Evolutionary conservation across 2,888 invertebrate species (phyloP).

Genomic region (Sturmia bella): DNA sequence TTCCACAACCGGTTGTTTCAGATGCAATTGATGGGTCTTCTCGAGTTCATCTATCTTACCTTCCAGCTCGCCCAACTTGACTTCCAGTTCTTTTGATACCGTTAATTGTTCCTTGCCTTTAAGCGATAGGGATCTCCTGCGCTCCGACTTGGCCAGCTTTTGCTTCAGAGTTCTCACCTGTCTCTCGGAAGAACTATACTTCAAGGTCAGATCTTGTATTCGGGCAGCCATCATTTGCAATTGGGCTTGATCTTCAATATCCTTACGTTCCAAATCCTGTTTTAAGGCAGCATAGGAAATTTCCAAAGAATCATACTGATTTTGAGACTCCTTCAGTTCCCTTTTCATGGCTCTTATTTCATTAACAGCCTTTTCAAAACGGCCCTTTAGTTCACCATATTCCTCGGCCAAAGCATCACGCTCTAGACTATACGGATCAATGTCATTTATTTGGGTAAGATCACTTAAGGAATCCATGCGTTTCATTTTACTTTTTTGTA

Average conservation of each 20-base stretch:
- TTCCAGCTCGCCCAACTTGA: conserved; percentile 91
- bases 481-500: conserved; percentile 81
- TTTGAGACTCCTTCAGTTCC: conserved; percentile 90
- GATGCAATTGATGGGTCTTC: conserved; percentile 73
- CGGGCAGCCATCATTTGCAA: conserved; percentile 90
- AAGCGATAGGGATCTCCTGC: conserved; percentile 90
- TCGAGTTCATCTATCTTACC: conserved; percentile 88
- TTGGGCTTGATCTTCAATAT: conserved; percentile 86
- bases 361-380: conserved; percentile 91
- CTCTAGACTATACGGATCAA: conserved; percentile 88
- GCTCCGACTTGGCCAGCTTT: conserved; percentile 90
- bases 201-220: conserved; percentile 91
- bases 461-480: conserved; percentile 91
- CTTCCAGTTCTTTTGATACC: conserved; percentile 91
- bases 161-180: conserved; percentile 90
- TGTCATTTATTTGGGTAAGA: conserved; percentile 90
- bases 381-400: conserved; percentile 88
- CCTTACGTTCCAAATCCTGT: conserved; percentile 88
- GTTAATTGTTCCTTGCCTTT: conserved; percentile 92
- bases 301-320: conserved; percentile 90
- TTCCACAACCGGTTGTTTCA: conserved; percentile 41
- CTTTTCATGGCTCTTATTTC: conserved; percentile 92
- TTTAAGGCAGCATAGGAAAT: conserved; percentile 89
- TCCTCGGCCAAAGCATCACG: conserved; percentile 91
- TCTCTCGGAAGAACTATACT: conserved; percentile 90